Evolutionary conservation across 2,113 vertebrate species (phyloP).

Genomic region (Pyrgilauda ruficollis): DNA sequence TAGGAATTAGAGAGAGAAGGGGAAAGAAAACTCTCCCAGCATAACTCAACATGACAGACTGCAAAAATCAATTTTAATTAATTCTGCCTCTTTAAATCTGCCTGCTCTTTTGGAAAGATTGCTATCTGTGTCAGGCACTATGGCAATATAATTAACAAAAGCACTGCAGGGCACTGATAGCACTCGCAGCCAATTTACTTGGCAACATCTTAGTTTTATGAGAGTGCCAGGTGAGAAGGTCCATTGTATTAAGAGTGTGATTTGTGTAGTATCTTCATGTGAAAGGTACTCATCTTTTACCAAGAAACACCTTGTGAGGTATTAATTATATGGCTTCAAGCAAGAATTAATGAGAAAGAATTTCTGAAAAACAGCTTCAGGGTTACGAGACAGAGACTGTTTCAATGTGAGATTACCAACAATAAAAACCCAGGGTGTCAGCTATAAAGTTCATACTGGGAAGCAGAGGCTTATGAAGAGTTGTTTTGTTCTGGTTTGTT

Average conservation of each 20-base stretch:
- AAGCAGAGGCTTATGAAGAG: background rate
- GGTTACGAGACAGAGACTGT: background rate
- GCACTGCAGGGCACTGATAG: constrained; percentile 60
- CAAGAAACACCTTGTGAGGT: background rate
- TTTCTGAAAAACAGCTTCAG: constrained; percentile 3
- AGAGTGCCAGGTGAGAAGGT: constrained; percentile 17
- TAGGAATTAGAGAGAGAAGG: background rate
- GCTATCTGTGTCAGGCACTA: constrained; percentile 54
- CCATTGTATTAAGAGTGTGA: background rate
- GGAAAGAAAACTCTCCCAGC: constrained; percentile 23
- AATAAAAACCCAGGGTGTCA: background rate
- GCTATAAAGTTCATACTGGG: background rate
- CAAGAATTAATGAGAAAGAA: constrained; percentile 30
- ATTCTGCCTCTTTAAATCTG: constrained; percentile 75
- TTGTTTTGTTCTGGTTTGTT: background rate
- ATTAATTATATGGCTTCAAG: constrained; percentile 30
- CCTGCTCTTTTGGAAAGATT: constrained; percentile 71
- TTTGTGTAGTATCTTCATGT: background rate
- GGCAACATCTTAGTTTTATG: background rate
- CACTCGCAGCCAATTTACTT: constrained; percentile 6
- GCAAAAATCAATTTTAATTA: constrained; percentile 80
- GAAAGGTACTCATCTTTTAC: constrained; percentile 10
- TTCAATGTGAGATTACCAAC: background rate
- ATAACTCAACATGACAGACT: constrained; percentile 57
- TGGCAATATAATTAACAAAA: constrained; percentile 72